Percentiles rank a stretch among this genome's conserved stretches.
Conservation (phyloP, 2,888 invertebrate genomes). For the Melitaea athalia region DNA sequence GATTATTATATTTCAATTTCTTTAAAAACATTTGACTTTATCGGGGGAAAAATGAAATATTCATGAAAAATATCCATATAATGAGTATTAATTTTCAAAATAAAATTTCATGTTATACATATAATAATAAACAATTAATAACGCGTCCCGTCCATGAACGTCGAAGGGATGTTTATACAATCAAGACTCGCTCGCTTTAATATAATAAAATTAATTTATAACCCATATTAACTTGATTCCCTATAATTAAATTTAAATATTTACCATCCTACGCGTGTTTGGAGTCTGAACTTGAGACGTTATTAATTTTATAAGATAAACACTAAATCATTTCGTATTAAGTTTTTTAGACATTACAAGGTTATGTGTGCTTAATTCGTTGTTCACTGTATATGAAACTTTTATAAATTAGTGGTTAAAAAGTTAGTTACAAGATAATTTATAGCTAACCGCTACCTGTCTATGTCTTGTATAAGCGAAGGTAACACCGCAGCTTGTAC, state of each 20-base stretch:
- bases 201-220: not conserved
- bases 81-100: not conserved
- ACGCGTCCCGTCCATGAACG: not conserved
- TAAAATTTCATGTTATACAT: not conserved
- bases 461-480: no score
- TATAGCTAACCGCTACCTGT: no score
- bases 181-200: not conserved
- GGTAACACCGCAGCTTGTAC: no score
- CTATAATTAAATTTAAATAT: slow-evolving; percentile 13
- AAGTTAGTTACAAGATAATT: no score
- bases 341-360: not conserved
- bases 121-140: not conserved
- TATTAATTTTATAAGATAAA: slow-evolving; percentile 4
- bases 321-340: not conserved
- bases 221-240: slow-evolving; percentile 8
- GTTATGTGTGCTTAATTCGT: no score
- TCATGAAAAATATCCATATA: not conserved
- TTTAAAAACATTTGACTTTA: no score
- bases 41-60: no score
- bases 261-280: slow-evolving; percentile 2
- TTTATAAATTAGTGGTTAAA: no score
- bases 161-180: not conserved
- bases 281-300: not conserved
- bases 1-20: no score
- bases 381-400: no score